Base-by-base conservation (phyloP, 1,140 invertebrate species). In the Heliconius eleuchia region DNA sequence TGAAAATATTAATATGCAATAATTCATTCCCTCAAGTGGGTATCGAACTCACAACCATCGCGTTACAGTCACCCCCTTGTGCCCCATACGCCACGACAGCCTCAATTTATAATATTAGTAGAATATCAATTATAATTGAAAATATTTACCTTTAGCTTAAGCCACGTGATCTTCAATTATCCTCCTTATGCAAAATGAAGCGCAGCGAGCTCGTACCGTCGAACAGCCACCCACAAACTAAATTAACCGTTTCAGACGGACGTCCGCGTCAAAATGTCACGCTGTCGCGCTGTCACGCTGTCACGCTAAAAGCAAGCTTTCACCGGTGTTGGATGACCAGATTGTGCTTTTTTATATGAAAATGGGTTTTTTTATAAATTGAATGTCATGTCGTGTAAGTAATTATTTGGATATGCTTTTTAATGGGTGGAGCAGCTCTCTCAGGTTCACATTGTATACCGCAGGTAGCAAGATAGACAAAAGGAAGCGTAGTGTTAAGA, bases 181-280 rank as follows among this genome's bases (percentile, higher is more conserved):
- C 8, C 13, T 30, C 1, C 60, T 30, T 1, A 30, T 66, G 60
- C 60, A 66, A 27, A 66, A 66, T 66, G 27, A 66, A 66, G 60
- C 60, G 27, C 23, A 30, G 1, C 27, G 27, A 66, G 27, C 60
- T 66, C 23, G 23, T 23, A 23, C 19, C 55, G 9, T 66, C 60
- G 27, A 27, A 27, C 27, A 66, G 77, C 80, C 84, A 88, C 83
- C 87, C 84, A 86, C 83, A 60, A 72, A 82, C 84, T 85, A 86
- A 89, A 89, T 89, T 86, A 88, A 84, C 86, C 87, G 86, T 87
- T 76, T 76, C 78, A 70, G 73, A 71, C 88, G 88, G 87, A 88
- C 88, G 88, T 85, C 74, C 76, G 74, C 84, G 87, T 89, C 88
- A 86, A 80, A 83, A 83, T 87, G 85, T 88, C 86, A 88, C 78